A percentile compares a stretch with the other conserved stretches of the same genome.
Evolutionary conservation across 2,113 vertebrate genomes (phyloP).

Genomic region (Ahaetulla prasina): DNA sequence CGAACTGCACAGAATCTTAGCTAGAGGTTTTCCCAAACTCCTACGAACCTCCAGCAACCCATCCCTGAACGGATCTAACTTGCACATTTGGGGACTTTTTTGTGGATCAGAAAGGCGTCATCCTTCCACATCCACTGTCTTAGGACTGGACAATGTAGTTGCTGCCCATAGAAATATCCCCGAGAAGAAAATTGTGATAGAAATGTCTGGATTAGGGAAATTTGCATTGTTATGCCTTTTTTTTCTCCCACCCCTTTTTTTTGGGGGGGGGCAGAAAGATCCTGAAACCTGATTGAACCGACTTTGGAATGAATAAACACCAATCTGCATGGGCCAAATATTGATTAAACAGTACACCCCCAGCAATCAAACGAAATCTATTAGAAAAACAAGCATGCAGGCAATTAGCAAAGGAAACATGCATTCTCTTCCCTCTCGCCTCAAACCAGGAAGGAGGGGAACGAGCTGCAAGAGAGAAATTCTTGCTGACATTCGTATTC

Average conservation of each 20-base stretch:
- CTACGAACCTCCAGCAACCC: too few relatives aligned
- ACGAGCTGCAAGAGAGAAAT: neutral
- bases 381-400: neutral
- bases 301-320: neutral
- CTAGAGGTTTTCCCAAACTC: too few relatives aligned
- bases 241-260: neutral
- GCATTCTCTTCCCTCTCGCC: neutral
- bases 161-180: neutral
- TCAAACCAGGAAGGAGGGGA: neutral
- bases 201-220: neutral
- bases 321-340: neutral
- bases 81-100: neutral
- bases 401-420: neutral
- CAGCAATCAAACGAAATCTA: neutral
- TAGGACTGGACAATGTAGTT: neutral
- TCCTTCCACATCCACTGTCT: neutral
- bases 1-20: too few relatives aligned
- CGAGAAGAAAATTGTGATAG: neutral
- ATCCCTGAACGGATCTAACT: neutral
- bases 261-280: neutral
- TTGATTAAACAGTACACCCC: neutral
- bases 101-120: neutral
- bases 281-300: neutral
- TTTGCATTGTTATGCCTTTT: neutral
- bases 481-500: neutral